Base-by-base conservation (phyloP, 2,888 invertebrate species). In the Tachina fera region DNA sequence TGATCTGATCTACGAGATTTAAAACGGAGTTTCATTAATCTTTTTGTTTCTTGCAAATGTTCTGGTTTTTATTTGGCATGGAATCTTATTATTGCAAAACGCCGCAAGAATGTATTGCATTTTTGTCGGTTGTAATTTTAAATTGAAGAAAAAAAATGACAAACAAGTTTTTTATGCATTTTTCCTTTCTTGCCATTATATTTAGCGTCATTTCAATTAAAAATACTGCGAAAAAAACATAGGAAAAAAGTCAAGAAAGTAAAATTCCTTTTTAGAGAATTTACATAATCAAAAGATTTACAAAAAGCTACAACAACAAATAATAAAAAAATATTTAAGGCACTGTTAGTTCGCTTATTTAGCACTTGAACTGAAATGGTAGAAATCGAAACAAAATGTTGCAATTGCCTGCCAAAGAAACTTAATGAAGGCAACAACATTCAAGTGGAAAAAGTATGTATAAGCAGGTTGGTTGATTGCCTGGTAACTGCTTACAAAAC, bases 281-380 rank as follows among this genome's bases (percentile, higher is more conserved):
- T 82, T 65, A 82, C 63, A 82, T 82, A 82, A 76, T 49, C 76
- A n/a, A 22, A 58, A 63, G 71, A 49, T 77, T 71, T 67, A 60
- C 51, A 11, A 61, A 51, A 51, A 45, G 39, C n/a, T n/a, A n/a
- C 39, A 16, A 39, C n/a, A 53, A 45, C 16, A 70, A 41, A 31
- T 31, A 6, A 6, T 31, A 53, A 72, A 31, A n/a, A 47, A 16
- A 22, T 10, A 9, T 41, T n/a, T 31, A 60, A 75, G 60, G 72
- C 47, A 45, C 68, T 58, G 47, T 41, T n/a, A 49, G 65, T 43
- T 19, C 41, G 47, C 19, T 68, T 68, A 31, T 31, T 53, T n/a
- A 3, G n/a, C n/a, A 51, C 31, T 49, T n/a, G 58, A 71, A 60
- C 19, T 60, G 41, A 45, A 79, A 71, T 72, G 56, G 22, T 13